Percentiles rank a stretch among this genome's conserved stretches.
Evolutionary conservation across 2,113 vertebrate species (phyloP).

Genomic region (Malurus alboscapulatus): DNA sequence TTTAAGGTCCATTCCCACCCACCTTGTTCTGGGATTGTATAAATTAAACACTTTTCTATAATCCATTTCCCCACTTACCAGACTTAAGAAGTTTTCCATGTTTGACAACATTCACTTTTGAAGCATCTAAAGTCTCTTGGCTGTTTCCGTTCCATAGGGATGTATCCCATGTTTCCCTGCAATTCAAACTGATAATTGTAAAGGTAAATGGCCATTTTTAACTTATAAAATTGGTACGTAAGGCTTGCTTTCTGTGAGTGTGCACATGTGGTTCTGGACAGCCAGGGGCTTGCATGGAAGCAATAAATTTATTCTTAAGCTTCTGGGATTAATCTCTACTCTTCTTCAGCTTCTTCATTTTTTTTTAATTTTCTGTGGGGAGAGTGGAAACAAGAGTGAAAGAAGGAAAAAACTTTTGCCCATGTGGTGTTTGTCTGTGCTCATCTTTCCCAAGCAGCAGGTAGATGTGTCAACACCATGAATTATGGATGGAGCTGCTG

Average conservation of each 20-base stretch:
- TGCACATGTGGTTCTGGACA: not conserved
- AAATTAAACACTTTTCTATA: not conserved
- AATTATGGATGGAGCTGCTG: not conserved
- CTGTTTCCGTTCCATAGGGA: accelerated
- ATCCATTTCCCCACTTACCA: not conserved
- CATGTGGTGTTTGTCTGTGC: not conserved
- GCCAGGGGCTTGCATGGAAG: not conserved
- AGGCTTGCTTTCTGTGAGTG: not conserved
- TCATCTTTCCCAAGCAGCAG: slow-evolving; percentile 16
- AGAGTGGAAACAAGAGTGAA: not conserved
- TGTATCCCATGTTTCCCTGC: not conserved
- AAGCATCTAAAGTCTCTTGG: not conserved
- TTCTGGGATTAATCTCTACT: not conserved
- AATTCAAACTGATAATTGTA: not conserved
- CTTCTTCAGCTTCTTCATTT: not conserved
- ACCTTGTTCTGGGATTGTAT: not conserved
- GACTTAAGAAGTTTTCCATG: not conserved
- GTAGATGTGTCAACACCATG: not conserved
- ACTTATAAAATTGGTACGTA: accelerated
- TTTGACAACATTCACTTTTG: accelerated
- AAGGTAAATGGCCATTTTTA: not conserved
- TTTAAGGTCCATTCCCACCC: not conserved
- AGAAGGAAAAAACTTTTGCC: not conserved
- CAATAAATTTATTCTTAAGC: not conserved
- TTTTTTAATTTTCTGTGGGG: not conserved